phyloP scores from a whole-genome alignment of 2,888 invertebrate genomes.

The Spilarctia lutea region DNA sequence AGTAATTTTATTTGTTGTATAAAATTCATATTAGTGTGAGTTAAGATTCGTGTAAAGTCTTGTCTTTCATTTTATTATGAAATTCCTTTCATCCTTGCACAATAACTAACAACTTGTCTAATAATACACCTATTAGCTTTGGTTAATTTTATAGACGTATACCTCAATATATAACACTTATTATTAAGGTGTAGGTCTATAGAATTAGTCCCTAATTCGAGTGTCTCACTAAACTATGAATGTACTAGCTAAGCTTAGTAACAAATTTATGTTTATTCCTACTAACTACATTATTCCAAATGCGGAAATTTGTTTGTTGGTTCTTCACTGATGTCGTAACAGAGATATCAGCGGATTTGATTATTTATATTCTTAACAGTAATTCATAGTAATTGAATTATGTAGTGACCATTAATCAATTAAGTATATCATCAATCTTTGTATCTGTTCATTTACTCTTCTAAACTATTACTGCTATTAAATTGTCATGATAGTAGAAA shows the following conservation, averaged over 20 bases:
- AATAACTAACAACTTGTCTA: conserved; percentile 34
- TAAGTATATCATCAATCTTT: neutral
- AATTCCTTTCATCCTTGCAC: conserved; percentile 40
- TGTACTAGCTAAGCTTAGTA: neutral
- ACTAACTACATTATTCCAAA: neutral
- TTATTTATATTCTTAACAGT: neutral
- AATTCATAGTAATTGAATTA: neutral
- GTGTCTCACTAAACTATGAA: neutral
- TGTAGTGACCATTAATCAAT: too few species aligned
- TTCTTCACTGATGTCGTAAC: neutral
- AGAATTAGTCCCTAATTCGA: conserved; percentile 2
- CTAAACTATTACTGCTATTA: neutral
- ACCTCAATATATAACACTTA: neutral
- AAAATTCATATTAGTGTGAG: too few species aligned
- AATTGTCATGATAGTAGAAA: neutral
- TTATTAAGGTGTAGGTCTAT: conserved; percentile 9
- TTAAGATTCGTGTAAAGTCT: too few species aligned
- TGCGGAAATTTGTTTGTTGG: neutral
- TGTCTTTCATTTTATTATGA: conserved; percentile 1
- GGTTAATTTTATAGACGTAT: too few species aligned
- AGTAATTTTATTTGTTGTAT: too few species aligned
- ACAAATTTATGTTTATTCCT: neutral
- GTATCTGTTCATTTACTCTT: neutral
- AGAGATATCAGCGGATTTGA: neutral
- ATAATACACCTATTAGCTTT: conserved; percentile 21